phyloP scores from a whole-genome alignment of 1,140 invertebrate species.

The Leptinotarsa defecta region DNA sequence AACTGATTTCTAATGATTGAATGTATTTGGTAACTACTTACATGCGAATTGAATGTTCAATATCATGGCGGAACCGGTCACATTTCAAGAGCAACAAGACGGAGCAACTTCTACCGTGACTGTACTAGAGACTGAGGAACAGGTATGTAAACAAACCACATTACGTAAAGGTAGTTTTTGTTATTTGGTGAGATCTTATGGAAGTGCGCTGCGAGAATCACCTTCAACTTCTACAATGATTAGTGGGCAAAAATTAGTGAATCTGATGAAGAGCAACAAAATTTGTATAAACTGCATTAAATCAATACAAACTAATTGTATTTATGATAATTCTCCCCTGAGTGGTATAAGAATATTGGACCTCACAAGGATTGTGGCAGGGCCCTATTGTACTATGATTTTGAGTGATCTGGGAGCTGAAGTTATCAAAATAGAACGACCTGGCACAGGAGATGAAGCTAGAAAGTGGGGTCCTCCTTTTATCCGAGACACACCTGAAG shows the following conservation, averaged over 20 bases:
- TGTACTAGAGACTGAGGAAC: constrained; percentile 44
- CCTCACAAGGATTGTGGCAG: constrained; percentile 79
- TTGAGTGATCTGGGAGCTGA: constrained; percentile 93
- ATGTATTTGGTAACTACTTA: constrained; percentile 21
- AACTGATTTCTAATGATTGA: not conserved
- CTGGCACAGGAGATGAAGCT: constrained; percentile 84
- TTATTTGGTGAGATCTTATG: too few relatives aligned
- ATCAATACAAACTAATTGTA: constrained; percentile 12
- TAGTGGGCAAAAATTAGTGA: too few relatives aligned
- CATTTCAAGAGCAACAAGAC: constrained; percentile 44
- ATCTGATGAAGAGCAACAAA: not conserved
- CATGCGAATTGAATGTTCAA: not conserved
- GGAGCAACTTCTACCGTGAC: constrained; percentile 47
- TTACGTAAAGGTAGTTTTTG: constrained; percentile 4
- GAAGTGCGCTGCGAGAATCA: too few relatives aligned
- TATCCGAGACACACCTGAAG: constrained; percentile 70
- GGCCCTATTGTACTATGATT: constrained; percentile 91
- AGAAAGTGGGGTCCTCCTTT: constrained; percentile 94
- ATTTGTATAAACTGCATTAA: constrained; percentile 7
- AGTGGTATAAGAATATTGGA: constrained; percentile 78
- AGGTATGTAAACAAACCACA: constrained; percentile 39
- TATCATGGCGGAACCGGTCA: constrained; percentile 48
- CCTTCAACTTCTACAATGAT: too few relatives aligned
- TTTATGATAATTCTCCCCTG: constrained; percentile 46
- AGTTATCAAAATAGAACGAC: constrained; percentile 88